Evolutionary conservation across 2,888 invertebrate species (phyloP).

Genomic region (Gryllus longicercus): DNA sequence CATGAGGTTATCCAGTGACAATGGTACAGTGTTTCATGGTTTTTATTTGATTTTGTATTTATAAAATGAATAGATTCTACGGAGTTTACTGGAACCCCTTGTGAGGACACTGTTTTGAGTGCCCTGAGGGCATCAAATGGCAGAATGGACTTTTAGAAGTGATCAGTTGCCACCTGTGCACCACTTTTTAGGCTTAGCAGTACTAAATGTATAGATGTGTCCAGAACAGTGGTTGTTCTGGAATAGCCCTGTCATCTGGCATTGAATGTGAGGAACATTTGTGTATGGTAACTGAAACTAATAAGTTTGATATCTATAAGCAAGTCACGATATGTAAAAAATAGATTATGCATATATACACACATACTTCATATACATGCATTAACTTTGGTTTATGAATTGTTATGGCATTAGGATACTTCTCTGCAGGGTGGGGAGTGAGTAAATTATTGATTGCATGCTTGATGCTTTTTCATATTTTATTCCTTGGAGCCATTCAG

Average conservation of each 20-base stretch:
- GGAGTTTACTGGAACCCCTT: not conserved
- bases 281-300: constrained; percentile 27
- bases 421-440: constrained; percentile 22
- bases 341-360: constrained; percentile 33
- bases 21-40: constrained; percentile 29
- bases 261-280: constrained; percentile 20
- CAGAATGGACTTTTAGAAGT: too few species aligned
- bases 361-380: constrained; percentile 31
- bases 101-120: too few species aligned
- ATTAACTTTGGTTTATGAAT: constrained; percentile 29
- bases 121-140: too few species aligned
- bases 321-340: constrained; percentile 34
- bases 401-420: constrained; percentile 27
- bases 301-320: constrained; percentile 35
- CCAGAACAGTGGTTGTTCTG: not conserved
- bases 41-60: constrained; percentile 22
- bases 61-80: constrained; percentile 2
- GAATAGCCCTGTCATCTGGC: constrained; percentile 3
- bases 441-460: constrained; percentile 26
- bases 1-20: constrained; percentile 31
- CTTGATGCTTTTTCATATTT: constrained; percentile 32
- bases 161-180: too few species aligned
- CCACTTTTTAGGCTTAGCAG: too few species aligned
- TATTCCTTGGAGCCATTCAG: constrained; percentile 20
- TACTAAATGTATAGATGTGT: not conserved